Evolutionary conservation across 2,113 vertebrate genomes (phyloP).

Genomic region (Crotalus horridus): DNA sequence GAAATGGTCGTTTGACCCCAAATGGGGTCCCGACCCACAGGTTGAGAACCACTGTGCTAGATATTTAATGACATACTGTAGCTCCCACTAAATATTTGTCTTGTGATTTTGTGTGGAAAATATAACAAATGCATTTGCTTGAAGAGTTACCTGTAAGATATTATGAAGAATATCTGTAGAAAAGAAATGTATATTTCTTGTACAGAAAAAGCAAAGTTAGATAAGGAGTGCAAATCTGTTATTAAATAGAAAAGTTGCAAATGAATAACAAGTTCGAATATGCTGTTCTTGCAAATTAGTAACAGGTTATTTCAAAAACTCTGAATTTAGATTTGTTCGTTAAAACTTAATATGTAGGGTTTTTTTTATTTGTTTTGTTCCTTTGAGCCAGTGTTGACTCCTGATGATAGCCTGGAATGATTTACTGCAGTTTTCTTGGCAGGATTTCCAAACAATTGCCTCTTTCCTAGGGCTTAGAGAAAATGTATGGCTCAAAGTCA

Average conservation of each 20-base stretch:
- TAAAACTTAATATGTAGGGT: not conserved
- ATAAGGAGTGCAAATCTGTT: not conserved
- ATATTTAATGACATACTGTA: not conserved
- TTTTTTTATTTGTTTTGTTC: not conserved
- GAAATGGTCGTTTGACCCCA: no score
- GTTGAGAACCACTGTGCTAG: no score
- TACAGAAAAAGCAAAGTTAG: not conserved
- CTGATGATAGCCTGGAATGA: not conserved
- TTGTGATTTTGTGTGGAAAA: not conserved
- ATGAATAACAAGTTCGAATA: not conserved
- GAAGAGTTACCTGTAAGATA: not conserved
- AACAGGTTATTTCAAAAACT: not conserved
- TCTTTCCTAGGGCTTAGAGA: not conserved
- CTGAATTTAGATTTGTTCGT: not conserved
- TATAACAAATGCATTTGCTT: not conserved
- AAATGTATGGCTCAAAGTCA: not conserved
- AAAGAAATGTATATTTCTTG: not conserved
- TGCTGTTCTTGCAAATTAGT: not conserved
- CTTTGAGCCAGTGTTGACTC: not conserved
- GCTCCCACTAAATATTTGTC: not conserved
- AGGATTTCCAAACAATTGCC: not conserved
- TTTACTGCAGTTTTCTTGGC: not conserved
- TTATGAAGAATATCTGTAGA: not conserved
- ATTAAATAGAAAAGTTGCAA: not conserved
- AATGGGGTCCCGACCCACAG: no score